Percentiles rank a stretch among this genome's conserved stretches.
Evolutionary conservation across 2,888 invertebrate species (phyloP).

Genomic region (Andrena camellia): DNA sequence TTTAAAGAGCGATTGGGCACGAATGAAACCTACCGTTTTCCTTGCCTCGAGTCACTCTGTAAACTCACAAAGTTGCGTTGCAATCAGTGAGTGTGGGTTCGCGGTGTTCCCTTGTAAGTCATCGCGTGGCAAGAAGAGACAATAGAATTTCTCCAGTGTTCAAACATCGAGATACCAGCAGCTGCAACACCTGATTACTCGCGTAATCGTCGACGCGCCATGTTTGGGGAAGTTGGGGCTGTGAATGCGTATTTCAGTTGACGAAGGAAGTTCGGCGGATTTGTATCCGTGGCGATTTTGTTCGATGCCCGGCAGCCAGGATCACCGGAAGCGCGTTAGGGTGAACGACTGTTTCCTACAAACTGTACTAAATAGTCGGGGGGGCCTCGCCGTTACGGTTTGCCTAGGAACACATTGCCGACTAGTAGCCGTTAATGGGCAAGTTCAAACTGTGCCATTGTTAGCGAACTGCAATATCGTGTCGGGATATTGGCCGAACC

Average conservation of each 20-base stretch:
- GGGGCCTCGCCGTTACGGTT: slow-evolving; percentile 61
- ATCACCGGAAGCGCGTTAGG: slow-evolving; percentile 60
- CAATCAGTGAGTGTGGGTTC: too few species aligned
- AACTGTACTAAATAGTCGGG: slow-evolving; percentile 49
- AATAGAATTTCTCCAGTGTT: too few species aligned
- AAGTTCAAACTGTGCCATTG: slow-evolving; percentile 63
- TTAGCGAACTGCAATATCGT: slow-evolving; percentile 56
- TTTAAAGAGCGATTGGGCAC: too few species aligned
- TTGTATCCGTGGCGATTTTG: slow-evolving; percentile 40
- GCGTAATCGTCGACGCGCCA: background rate
- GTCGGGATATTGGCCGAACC: slow-evolving; percentile 43
- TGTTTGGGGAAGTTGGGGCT: slow-evolving; percentile 19
- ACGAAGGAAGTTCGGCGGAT: slow-evolving; percentile 39
- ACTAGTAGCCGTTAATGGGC: slow-evolving; percentile 69
- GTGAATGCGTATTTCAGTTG: slow-evolving; percentile 11
- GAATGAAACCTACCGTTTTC: too few species aligned
- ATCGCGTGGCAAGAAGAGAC: too few species aligned
- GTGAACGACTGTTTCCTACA: slow-evolving; percentile 63
- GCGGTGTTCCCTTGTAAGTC: too few species aligned
- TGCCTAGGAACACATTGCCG: slow-evolving; percentile 50
- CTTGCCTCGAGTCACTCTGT: too few species aligned
- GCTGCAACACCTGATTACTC: background rate
- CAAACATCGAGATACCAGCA: background rate
- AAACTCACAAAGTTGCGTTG: too few species aligned
- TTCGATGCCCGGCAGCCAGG: slow-evolving; percentile 12